Evolutionary conservation across 1,140 invertebrate species (phyloP).

Genomic region (Drosophila takahashii): DNA sequence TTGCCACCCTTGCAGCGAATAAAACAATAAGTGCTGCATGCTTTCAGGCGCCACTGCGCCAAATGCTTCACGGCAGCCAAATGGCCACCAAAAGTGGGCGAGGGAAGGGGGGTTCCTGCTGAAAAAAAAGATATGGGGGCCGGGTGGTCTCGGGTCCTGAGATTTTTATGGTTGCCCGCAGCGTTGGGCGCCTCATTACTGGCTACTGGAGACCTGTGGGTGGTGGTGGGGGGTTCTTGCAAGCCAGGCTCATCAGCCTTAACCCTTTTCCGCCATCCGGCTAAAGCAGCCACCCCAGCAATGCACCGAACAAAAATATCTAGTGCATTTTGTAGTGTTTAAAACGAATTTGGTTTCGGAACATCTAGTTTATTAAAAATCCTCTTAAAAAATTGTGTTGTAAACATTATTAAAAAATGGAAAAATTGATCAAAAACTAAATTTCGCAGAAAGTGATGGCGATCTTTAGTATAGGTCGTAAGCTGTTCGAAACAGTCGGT

Average conservation of each 20-base stretch:
- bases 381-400: no score
- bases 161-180: conserved; percentile 81
- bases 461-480: no score
- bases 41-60: conserved; percentile 77
- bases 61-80: conserved; percentile 74
- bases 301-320: not conserved
- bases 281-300: not conserved
- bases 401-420: no score
- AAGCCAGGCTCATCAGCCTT: conserved; percentile 73
- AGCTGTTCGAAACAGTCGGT: no score
- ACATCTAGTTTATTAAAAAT: not conserved
- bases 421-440: no score
- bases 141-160: conserved; percentile 19
- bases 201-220: conserved; percentile 31
- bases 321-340: not conserved
- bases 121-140: not conserved
- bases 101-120: not conserved
- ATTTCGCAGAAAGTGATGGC: no score
- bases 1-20: conserved; percentile 57
- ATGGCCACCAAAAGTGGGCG: conserved; percentile 44
- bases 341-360: not conserved
- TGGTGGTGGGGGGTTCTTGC: conserved; percentile 20
- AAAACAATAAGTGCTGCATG: conserved; percentile 82
- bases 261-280: conserved; percentile 62
- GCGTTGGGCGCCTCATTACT: conserved; percentile 73